phyloP scores from a whole-genome alignment of 1,140 invertebrate genomes.

The Galleria mellonella region DNA sequence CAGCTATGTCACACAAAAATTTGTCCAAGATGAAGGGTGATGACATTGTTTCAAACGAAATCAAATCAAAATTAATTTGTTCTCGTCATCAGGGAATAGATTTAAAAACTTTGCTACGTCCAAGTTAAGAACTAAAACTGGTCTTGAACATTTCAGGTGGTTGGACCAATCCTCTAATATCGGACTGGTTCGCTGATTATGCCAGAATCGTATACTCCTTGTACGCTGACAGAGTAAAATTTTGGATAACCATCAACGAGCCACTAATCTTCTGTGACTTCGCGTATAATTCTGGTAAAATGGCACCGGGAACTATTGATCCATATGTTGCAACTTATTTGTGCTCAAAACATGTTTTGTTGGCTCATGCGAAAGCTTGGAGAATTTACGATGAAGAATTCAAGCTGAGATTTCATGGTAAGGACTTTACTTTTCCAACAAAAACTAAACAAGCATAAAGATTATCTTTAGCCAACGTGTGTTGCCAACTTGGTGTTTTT shows the following conservation, averaged over 20 bases:
- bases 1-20: no score
- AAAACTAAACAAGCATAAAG: no score
- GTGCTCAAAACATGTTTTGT: slow-evolving; percentile 73
- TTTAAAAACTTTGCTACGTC: no score
- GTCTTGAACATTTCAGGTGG: slow-evolving; percentile 71
- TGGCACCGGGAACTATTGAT: slow-evolving; percentile 64
- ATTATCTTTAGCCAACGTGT: no score
- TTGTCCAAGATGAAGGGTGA: no score
- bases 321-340: slow-evolving; percentile 63
- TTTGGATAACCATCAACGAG: slow-evolving; percentile 82
- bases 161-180: slow-evolving; percentile 77
- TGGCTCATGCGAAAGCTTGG: slow-evolving; percentile 76
- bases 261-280: slow-evolving; percentile 74
- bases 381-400: slow-evolving; percentile 72
- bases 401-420: slow-evolving; percentile 32
- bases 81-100: no score
- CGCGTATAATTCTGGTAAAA: slow-evolving; percentile 66
- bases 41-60: no score
- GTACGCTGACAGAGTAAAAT: slow-evolving; percentile 76
- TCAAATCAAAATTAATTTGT: no score
- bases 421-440: slow-evolving; percentile 5
- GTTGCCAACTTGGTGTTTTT: no score
- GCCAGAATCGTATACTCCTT: slow-evolving; percentile 72
- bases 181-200: slow-evolving; percentile 76
- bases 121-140: no score